phyloP scores from a whole-genome alignment of 2,113 vertebrate species.

The Thomomys bottae region DNA sequence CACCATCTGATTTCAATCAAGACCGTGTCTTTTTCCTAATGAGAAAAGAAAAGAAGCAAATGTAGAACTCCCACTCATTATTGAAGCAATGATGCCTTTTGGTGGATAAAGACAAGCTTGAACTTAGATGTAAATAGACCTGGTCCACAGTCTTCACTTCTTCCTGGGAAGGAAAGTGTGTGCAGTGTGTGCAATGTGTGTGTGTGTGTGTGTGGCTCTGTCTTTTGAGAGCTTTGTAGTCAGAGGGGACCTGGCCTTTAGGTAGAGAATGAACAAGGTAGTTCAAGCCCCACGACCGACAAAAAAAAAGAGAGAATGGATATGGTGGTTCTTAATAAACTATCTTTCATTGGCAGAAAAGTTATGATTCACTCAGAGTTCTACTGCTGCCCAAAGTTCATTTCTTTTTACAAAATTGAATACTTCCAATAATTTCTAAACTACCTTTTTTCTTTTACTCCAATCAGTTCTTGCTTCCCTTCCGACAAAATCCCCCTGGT shows the following conservation, averaged over 20 bases:
- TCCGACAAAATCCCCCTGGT: conserved; percentile 50
- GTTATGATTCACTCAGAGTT: conserved; percentile 6
- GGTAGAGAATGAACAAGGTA: not conserved
- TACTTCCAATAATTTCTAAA: conserved; percentile 42
- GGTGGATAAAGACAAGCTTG: not conserved
- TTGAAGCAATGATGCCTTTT: not conserved
- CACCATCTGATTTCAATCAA: not conserved
- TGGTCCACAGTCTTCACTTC: not conserved
- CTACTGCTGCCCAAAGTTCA: not conserved
- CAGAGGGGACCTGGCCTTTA: not conserved
- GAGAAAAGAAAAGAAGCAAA: not conserved
- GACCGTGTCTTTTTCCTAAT: not conserved
- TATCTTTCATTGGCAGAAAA: conserved; percentile 6
- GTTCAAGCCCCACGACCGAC: too few relatives aligned
- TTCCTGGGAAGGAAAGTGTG: not conserved
- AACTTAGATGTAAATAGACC: not conserved
- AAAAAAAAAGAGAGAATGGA: not conserved
- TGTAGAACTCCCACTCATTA: not conserved
- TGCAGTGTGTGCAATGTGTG: too few relatives aligned
- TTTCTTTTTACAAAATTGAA: conserved; percentile 35
- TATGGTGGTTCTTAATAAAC: not conserved
- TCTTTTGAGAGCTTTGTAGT: not conserved
- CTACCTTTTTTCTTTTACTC: conserved; percentile 55
- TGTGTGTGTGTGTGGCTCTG: not conserved
- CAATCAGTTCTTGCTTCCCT: conserved; percentile 57